Evolutionary conservation across 2,113 vertebrate species (phyloP).

Genomic region (Gorsachius goisagi): DNA sequence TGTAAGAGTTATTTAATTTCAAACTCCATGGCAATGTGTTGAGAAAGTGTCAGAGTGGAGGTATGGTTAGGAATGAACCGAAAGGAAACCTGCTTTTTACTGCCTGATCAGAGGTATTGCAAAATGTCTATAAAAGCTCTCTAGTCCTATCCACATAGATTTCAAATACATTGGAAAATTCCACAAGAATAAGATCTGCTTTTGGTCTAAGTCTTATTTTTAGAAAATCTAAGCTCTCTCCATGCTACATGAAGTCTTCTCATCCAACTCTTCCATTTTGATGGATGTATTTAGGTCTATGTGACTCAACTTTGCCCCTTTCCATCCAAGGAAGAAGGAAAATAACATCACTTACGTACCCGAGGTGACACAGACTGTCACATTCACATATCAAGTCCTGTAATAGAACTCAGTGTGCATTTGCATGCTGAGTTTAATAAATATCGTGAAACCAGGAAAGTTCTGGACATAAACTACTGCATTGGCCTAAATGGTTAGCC

Average conservation of each 20-base stretch:
- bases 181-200: background rate
- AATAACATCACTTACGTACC: background rate
- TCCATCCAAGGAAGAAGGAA: constrained; percentile 19
- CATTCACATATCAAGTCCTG: background rate
- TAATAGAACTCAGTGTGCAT: background rate
- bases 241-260: background rate
- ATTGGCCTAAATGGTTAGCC: background rate
- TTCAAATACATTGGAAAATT: background rate
- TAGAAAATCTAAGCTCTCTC: background rate
- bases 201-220: background rate
- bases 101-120: background rate
- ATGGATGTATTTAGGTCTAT: constrained; percentile 53
- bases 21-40: background rate
- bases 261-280: background rate
- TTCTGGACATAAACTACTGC: background rate
- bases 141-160: background rate
- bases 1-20: background rate
- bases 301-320: constrained; percentile 21
- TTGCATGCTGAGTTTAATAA: background rate
- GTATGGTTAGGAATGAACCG: background rate
- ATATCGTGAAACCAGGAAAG: background rate
- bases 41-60: background rate
- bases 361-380: background rate
- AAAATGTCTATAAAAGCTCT: background rate
- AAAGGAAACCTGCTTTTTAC: background rate